Evolutionary conservation across 2,113 vertebrate species (phyloP), one percentile per base, ranked within the genome.

Genomic region (Poeciliopsis turrubarensis): DNA sequence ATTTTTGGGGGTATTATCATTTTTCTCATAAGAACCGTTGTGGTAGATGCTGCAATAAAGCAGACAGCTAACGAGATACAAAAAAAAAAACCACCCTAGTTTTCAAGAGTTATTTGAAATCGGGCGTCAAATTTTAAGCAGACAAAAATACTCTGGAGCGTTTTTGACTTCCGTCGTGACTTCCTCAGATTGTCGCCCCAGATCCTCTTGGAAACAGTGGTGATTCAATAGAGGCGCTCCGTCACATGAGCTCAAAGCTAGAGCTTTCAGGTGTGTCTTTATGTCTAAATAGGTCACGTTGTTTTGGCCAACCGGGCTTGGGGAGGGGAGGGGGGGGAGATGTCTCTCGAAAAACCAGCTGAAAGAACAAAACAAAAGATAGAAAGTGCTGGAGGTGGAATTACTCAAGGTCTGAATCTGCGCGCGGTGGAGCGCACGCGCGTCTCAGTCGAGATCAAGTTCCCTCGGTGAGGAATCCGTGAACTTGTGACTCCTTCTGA

Each of bases 261-360:
- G 76, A 82, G 83, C 87, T 87, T 83, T 91, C 76, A 86, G 86
- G 89, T 86, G 85, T 86, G 85, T 84, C 85, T 89, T 85, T 90
- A 76, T 86, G 68, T 72, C 75, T 72, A 89, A 87, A 86, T 89
- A 57, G 92, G 89, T 90, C 91, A 89, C 30, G 82, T 70, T 66
- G 66, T 85, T 79, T 37, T 75, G 77, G 81, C 72, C 66, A 73
- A 84, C 81, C 64, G 78, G 82, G 84, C 84, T 73, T 85, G 83
- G 82, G 73, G 29, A 3, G 29, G 83, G 82, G 74, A 75, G 29
- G 29, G 29, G 83, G 82, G 74, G 75, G 79, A 75, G 72, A 81
- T 70, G n/a, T 91, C 84, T 83, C 88, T 85, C 76, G 73, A 80
- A 89, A 37, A 91, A 92, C 78, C 82, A 79, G 82, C 57, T 85